Conservation (phyloP, 2,113 vertebrate genomes). For the Saguinus midas region DNA sequence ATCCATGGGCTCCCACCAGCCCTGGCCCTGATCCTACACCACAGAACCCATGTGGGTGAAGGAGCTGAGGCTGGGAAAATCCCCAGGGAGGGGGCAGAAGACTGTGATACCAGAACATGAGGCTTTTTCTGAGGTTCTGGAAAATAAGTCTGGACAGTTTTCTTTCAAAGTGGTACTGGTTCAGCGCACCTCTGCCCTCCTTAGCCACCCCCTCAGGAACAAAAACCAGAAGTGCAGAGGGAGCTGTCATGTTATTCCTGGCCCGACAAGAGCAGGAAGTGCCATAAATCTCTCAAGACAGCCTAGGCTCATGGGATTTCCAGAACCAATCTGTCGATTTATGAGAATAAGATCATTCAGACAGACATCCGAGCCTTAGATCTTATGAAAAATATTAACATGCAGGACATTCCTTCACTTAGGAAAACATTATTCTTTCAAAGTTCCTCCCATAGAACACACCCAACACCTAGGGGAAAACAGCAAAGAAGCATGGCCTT, state of each 20-base stretch:
- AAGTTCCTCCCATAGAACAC: not conserved
- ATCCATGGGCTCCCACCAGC: not conserved
- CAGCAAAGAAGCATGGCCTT: not conserved
- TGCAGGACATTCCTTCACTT: not conserved
- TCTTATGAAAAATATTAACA: not conserved
- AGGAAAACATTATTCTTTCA: not conserved
- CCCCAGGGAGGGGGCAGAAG: not conserved
- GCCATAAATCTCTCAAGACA: conserved; percentile 62
- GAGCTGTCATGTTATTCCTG: conserved; percentile 55
- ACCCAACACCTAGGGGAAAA: not conserved
- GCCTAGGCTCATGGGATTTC: conserved; percentile 17
- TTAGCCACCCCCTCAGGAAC: conserved; percentile 36
- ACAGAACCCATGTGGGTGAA: not conserved
- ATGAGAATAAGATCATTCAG: conserved; percentile 36
- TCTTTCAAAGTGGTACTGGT: conserved; percentile 30
- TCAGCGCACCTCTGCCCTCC: conserved; percentile 33
- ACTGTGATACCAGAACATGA: not conserved
- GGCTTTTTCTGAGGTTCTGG: conserved; percentile 48
- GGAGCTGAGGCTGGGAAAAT: not conserved
- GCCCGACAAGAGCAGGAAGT: conserved; percentile 39
- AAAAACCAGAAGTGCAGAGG: conserved; percentile 59
- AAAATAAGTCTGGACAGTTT: conserved; percentile 15
- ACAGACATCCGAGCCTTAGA: conserved; percentile 40
- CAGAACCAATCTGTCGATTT: conserved; percentile 48
- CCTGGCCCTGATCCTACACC: not conserved